Evolutionary conservation across 2,113 vertebrate species (phyloP).

Genomic region (Chitala chitala): DNA sequence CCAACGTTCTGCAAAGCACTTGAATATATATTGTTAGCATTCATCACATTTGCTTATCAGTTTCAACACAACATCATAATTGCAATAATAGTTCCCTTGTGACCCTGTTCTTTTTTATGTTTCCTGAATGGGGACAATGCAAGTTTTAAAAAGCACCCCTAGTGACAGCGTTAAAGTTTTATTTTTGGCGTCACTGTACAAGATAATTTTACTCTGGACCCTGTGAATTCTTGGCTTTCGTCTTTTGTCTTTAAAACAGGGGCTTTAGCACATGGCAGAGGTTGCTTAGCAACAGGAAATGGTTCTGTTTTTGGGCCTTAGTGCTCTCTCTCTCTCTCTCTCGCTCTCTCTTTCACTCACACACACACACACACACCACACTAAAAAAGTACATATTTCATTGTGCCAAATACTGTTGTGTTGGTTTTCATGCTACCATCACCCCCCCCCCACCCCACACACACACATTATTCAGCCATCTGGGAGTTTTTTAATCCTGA

Average conservation of each 20-base stretch:
- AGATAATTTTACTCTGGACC: neutral
- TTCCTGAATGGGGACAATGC: too few relatives aligned
- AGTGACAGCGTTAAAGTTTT: too few relatives aligned
- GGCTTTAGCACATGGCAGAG: slow-evolving; percentile 13
- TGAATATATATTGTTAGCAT: too few relatives aligned
- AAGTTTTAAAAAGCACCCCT: too few relatives aligned
- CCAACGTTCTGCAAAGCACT: too few relatives aligned
- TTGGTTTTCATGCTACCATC: neutral
- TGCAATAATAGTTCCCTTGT: too few relatives aligned
- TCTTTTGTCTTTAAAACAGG: slow-evolving; percentile 7
- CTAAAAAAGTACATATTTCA: slow-evolving; percentile 7
- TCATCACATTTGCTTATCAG: too few relatives aligned
- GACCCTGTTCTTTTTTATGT: too few relatives aligned
- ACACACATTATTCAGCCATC: too few relatives aligned
- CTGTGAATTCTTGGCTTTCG: slow-evolving; percentile 17
- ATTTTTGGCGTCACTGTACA: too few relatives aligned
- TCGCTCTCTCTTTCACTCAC: neutral
- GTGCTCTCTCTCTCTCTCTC: neutral
- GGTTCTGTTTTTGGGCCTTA: neutral
- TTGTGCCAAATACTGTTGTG: slow-evolving; percentile 6
- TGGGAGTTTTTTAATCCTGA: neutral
- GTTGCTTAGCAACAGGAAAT: slow-evolving; percentile 24
- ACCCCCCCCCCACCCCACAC: neutral
- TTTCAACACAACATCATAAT: too few relatives aligned
- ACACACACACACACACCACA: neutral